Conservation (phyloP, 2,797 vertebrate genomes). For the Dendrocincla tyrannina region DNA sequence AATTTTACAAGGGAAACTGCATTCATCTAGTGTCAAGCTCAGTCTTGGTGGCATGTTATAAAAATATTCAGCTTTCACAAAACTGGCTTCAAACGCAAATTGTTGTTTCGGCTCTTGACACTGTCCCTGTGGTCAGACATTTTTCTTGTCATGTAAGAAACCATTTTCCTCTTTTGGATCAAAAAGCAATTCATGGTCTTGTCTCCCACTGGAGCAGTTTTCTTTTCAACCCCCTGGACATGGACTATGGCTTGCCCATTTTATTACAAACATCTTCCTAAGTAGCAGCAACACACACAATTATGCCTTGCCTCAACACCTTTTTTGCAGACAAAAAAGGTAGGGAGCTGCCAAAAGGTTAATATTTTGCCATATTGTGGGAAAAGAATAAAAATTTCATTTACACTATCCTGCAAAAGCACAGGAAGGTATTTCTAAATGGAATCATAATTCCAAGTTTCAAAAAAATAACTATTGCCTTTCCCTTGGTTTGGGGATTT, state of each 20-base stretch:
- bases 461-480: not conserved
- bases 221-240: not conserved
- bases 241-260: not conserved
- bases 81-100: not conserved
- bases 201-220: not conserved
- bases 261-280: not conserved
- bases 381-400: not conserved
- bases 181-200: not conserved
- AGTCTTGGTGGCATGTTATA: not conserved
- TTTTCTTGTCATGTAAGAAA: not conserved
- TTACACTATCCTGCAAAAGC: not conserved
- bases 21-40: not conserved
- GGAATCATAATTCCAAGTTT: not conserved
- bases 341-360: not conserved
- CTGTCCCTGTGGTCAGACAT: not conserved
- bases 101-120: not conserved
- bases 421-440: not conserved
- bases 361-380: not conserved
- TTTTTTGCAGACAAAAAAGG: not conserved
- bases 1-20: not conserved
- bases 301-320: not conserved
- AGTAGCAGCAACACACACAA: not conserved
- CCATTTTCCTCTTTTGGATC: not conserved
- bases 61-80: not conserved
- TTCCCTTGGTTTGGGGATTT: not conserved